A percentile compares a stretch with the other conserved stretches of the same genome.
phyloP scores from a whole-genome alignment of 2,113 vertebrate species.

The Otolemur garnettii region DNA sequence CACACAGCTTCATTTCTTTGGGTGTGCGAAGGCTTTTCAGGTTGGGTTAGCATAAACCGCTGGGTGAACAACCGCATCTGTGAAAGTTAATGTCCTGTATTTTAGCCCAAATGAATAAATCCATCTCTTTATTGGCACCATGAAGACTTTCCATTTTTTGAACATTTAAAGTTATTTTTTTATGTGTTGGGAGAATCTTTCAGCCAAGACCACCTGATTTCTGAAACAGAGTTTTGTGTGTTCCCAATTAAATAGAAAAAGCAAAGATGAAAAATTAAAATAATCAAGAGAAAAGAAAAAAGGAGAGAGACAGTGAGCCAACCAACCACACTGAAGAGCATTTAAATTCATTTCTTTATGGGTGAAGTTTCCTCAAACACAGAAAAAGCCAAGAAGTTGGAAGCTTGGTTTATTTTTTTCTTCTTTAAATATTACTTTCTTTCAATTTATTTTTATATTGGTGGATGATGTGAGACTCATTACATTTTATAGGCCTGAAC shows the following conservation, averaged over 20 bases:
- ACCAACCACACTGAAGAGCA: slow-evolving; percentile 67
- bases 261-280: slow-evolving; percentile 74
- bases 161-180: slow-evolving; percentile 72
- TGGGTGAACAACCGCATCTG: slow-evolving; percentile 61
- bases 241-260: slow-evolving; percentile 74
- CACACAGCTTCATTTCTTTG: slow-evolving; percentile 52
- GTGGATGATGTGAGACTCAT: slow-evolving; percentile 89
- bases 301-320: neutral
- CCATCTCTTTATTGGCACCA: slow-evolving; percentile 59
- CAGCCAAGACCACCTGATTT: slow-evolving; percentile 79
- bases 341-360: slow-evolving; percentile 79
- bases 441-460: slow-evolving; percentile 85
- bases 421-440: slow-evolving; percentile 81
- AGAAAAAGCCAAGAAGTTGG: slow-evolving; percentile 83
- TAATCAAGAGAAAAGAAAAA: slow-evolving; percentile 60
- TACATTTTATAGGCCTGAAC: slow-evolving; percentile 89
- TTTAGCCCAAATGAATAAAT: slow-evolving; percentile 65
- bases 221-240: slow-evolving; percentile 80
- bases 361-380: slow-evolving; percentile 83
- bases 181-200: slow-evolving; percentile 68
- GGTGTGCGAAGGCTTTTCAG: slow-evolving; percentile 65
- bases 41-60: slow-evolving; percentile 45
- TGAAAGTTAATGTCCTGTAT: slow-evolving; percentile 61
- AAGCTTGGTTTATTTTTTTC: slow-evolving; percentile 76
- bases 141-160: slow-evolving; percentile 80